These are phyloP conservation scores for Crossaster papposus DNA, from an alignment of 53 echinoderm and acorn worm species.

Conservation along the genomic window DNA sequence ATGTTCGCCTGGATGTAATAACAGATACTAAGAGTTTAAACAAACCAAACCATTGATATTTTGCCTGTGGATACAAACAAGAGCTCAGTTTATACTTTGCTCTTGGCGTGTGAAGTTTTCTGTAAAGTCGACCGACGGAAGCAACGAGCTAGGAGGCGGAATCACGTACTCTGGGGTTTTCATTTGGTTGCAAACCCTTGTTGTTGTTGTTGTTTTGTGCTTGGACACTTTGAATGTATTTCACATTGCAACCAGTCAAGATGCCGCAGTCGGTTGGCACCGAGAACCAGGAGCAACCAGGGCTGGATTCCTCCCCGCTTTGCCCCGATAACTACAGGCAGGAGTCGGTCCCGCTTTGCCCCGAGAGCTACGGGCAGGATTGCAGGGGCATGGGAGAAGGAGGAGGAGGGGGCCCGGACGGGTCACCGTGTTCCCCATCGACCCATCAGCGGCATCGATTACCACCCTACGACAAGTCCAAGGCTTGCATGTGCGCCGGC, in stretches of 20 bases:
- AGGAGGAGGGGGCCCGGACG: neutral
- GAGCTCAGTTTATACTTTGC: neutral
- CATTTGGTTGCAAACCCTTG: neutral
- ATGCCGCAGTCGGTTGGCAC: conserved; percentile 48
- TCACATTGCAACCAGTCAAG: conserved; percentile 47
- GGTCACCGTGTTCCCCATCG: conserved; percentile 8
- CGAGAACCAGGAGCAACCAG: conserved; percentile 29
- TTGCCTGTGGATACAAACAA: neutral
- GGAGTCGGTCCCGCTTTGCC: conserved; percentile 14
- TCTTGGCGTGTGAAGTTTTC: neutral
- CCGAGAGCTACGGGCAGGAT: conserved; percentile 10
- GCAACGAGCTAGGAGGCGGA: neutral
- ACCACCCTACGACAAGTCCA: conserved; percentile 42
- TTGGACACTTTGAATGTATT: conserved; percentile 55
- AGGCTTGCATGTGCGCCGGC: conserved; percentile 83
- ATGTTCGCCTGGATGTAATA: neutral
- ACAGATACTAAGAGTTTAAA: neutral
- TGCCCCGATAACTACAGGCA: conserved; percentile 17
- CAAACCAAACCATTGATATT: neutral
- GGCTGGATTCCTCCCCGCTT: neutral
- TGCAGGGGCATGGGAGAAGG: neutral
- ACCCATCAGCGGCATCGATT: conserved; percentile 9
- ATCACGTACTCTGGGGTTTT: neutral
- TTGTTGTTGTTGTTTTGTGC: neutral
- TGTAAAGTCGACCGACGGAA: neutral